phyloP scores from a whole-genome alignment of 2,113 vertebrate species.

The Hydrochoerus hydrochaeris region DNA sequence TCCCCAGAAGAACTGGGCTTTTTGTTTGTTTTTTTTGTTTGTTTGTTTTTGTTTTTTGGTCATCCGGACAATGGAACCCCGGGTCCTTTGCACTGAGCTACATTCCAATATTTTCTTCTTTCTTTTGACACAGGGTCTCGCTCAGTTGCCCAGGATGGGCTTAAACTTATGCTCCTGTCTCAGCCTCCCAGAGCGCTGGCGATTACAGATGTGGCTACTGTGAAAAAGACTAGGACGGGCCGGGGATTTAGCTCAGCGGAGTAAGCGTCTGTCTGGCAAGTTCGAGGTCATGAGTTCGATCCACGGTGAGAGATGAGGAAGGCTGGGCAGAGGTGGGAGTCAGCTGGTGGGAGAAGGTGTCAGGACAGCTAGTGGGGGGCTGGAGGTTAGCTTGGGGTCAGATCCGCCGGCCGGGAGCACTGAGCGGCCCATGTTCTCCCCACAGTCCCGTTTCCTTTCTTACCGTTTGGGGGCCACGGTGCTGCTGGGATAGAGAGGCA shows the following conservation, averaged over 20 bases:
- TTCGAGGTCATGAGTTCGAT: no score
- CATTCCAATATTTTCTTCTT: neutral
- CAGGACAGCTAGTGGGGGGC: accelerated
- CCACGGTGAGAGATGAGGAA: no score
- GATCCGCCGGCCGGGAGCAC: neutral
- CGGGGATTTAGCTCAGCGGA: no score
- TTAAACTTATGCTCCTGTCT: neutral
- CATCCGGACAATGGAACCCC: neutral
- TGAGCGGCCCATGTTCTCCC: neutral
- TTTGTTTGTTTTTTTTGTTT: no score
- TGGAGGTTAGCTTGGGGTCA: no score
- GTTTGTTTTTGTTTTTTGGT: neutral
- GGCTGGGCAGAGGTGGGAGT: neutral
- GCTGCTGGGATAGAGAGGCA: neutral
- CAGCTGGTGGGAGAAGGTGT: accelerated
- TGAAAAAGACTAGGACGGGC: neutral
- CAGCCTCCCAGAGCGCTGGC: neutral
- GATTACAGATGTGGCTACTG: neutral
- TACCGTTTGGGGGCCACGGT: neutral
- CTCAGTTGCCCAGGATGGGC: no score
- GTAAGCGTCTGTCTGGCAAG: no score
- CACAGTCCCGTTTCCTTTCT: neutral
- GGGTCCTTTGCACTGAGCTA: neutral
- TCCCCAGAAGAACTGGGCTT: neutral
- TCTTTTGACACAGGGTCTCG: neutral